These are phyloP conservation scores for Sander vitreus DNA, from an alignment of 2,113 vertebrate genomes.

Conservation along the genomic window DNA sequence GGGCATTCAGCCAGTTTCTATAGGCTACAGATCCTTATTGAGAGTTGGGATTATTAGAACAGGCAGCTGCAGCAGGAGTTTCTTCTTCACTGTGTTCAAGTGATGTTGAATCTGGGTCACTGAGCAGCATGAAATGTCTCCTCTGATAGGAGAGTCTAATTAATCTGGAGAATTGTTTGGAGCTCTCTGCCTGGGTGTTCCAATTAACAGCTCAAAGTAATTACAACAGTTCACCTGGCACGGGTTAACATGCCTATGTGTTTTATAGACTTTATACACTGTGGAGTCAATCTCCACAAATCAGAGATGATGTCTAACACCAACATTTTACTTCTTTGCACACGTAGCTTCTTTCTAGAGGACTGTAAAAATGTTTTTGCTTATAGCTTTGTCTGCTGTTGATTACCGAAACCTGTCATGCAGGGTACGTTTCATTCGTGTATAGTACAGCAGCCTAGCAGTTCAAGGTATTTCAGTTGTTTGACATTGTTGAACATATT, in stretches of 20 bases:
- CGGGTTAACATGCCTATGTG: conserved; percentile 47
- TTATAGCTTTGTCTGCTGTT: neutral
- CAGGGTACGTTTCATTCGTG: neutral
- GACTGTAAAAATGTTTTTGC: neutral
- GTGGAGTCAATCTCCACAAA: conserved; percentile 15
- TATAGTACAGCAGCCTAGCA: conserved; percentile 17
- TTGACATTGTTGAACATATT: conserved; percentile 56
- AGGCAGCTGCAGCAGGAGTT: conserved; percentile 37
- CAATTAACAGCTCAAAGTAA: conserved; percentile 65
- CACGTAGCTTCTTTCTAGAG: too few relatives aligned
- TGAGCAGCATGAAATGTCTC: conserved; percentile 72
- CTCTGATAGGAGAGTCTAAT: conserved; percentile 68
- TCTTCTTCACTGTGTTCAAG: conserved; percentile 38
- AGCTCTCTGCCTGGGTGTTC: conserved; percentile 56
- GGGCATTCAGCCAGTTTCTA: conserved; percentile 19
- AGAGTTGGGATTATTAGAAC: conserved; percentile 28
- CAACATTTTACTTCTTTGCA: neutral
- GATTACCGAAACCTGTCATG: neutral
- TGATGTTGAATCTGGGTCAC: conserved; percentile 78
- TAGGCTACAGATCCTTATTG: conserved; percentile 22
- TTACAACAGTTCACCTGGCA: conserved; percentile 52
- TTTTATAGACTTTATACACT: neutral
- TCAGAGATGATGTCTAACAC: neutral
- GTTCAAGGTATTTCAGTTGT: conserved; percentile 57
- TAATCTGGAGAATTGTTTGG: conserved; percentile 63